phyloP scores from a whole-genome alignment of 2,888 invertebrate genomes.

The Scotopteryx bipunctaria region DNA sequence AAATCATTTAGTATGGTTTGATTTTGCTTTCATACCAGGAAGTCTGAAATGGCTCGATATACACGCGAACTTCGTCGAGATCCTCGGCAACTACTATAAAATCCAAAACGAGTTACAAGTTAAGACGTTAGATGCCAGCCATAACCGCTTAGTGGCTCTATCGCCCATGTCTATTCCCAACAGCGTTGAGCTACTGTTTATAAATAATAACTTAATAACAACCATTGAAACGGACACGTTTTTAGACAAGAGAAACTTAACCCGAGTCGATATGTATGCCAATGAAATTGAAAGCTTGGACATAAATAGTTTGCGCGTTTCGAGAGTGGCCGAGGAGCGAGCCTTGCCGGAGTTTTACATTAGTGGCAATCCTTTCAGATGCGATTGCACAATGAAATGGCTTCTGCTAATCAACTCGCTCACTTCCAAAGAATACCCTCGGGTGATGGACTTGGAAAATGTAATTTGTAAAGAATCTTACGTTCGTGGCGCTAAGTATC shows the following conservation, averaged over 20 bases:
- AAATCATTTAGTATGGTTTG: slow-evolving; percentile 96
- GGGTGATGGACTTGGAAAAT: slow-evolving; percentile 93
- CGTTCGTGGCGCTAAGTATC: slow-evolving; percentile 90
- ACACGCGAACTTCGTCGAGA: slow-evolving; percentile 94
- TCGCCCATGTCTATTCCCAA: slow-evolving; percentile 92
- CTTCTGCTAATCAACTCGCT: slow-evolving; percentile 93
- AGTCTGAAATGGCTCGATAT: slow-evolving; percentile 95
- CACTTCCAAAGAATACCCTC: slow-evolving; percentile 91
- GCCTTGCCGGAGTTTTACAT: slow-evolving; percentile 94
- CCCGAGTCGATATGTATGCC: slow-evolving; percentile 94
- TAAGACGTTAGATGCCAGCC: slow-evolving; percentile 94
- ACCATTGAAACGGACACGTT: slow-evolving; percentile 92
- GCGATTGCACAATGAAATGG: slow-evolving; percentile 98
- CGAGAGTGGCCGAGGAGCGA: slow-evolving; percentile 87
- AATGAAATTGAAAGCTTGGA: slow-evolving; percentile 93
- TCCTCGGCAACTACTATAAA: slow-evolving; percentile 94
- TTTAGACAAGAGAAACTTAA: slow-evolving; percentile 90
- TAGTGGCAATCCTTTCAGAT: slow-evolving; percentile 96
- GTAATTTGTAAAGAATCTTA: slow-evolving; percentile 94
- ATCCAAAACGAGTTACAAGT: slow-evolving; percentile 90
- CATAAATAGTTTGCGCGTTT: slow-evolving; percentile 90
- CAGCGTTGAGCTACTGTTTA: slow-evolving; percentile 92
- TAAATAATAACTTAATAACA: slow-evolving; percentile 94
- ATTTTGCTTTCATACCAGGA: slow-evolving; percentile 94
- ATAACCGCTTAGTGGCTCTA: slow-evolving; percentile 92